Evolutionary conservation across 1,140 invertebrate genomes (phyloP), one percentile per base, ranked within the genome.

Genomic region (Drosophila nigromelanica): DNA sequence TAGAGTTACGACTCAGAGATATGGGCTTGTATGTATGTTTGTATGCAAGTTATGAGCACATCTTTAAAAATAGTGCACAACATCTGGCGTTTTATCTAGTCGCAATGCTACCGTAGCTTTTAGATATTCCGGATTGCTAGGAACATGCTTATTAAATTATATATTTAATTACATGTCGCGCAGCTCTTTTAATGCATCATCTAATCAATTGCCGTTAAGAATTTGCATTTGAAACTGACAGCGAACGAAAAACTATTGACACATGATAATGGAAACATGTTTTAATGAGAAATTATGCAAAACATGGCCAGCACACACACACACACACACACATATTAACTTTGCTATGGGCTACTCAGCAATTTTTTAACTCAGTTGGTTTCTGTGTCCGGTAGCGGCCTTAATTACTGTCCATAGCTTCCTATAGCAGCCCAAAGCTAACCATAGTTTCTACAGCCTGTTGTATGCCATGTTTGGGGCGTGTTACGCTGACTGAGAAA

Each of bases 231-330:
- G 27, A 76, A 80, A 69, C 61, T 79, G 79, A 89, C 79, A 73
- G 33, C 21, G 43, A 64, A 81, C 69, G 47, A 70, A 76, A 73
- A 68, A 79, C 89, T 89, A 87, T 89, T 89, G 83, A 87, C 82
- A 87, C 62, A 89, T 89, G 87, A 89, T 79, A 60, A 81, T 78
- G 56, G 85, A 89, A 89, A 87, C 78, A 82, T 87, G 82, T 87
- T 89, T 86, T 72, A 86, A 86, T 86, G 66, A 80, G 81, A 86
- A 86, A 86, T 81, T 87, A 89, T 89, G 82, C 82, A 87, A 76
- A 89, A 59, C 81, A 76, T 87, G 78, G 48, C 50, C 37, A 45
- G 4, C 35, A 33, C 27, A 39, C 27, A 27, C 21, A 55, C 27
- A 47, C 18, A 37, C 3, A 27, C 2, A 76, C 59, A 60, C 24